These are phyloP conservation scores for Entosphenus tridentatus DNA, from an alignment of 2,113 vertebrate genomes.

Conservation along the genomic window DNA sequence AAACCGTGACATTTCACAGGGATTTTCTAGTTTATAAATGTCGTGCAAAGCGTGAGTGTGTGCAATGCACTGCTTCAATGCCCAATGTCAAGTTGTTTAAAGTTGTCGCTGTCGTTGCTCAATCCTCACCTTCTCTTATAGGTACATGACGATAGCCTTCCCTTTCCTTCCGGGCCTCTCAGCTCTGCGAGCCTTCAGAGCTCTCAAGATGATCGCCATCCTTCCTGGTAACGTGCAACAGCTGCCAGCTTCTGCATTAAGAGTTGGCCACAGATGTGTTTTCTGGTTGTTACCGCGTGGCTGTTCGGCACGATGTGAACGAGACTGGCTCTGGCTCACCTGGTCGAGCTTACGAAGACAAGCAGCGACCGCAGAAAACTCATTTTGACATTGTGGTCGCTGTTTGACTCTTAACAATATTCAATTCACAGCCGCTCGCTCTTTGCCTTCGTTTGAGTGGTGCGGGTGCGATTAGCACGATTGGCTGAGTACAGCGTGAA, in stretches of 20 bases:
- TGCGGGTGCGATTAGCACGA: neutral
- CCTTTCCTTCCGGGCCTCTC: conserved; percentile 10
- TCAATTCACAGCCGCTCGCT: too few species aligned
- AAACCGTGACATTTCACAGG: neutral
- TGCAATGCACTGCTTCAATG: conserved; percentile 1
- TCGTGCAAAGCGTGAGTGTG: neutral
- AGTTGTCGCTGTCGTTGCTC: too few species aligned
- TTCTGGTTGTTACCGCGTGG: neutral
- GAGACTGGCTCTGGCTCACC: neutral
- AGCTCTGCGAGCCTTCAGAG: conserved; percentile 10
- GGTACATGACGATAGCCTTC: conserved; percentile 10
- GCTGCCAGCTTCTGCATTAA: conserved; percentile 1
- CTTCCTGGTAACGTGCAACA: conserved; percentile 8
- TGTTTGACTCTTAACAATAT: too few species aligned
- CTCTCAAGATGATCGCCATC: conserved; percentile 11
- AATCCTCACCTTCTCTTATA: conserved; percentile 7
- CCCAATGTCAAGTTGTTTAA: too few species aligned
- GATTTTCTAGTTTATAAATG: neutral
- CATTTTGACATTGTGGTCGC: neutral
- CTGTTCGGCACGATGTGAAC: too few species aligned
- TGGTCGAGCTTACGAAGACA: neutral
- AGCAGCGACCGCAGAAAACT: neutral
- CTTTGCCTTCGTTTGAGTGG: neutral
- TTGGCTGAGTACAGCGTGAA: neutral
- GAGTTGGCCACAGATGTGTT: neutral